Base-by-base conservation (phyloP, 2,797 vertebrate species). In the Odontamblyopus rebecca region DNA sequence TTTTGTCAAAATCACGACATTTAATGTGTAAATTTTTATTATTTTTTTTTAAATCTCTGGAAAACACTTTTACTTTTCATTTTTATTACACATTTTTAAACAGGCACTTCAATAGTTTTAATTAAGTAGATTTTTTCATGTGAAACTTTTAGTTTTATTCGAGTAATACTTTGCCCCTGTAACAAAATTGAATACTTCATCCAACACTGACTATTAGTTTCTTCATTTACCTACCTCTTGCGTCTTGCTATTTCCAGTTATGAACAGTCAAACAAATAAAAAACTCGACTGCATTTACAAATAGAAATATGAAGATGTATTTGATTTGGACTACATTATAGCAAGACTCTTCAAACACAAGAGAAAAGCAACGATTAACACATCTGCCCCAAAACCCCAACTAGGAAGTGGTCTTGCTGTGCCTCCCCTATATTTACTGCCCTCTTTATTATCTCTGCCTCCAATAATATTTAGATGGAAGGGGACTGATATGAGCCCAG, bases 381-480 rank as follows among this genome's bases (percentile, higher is more conserved):
- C 67, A 48, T 72, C 73, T 41, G 51, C 71, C 74, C 76, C 41
- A 60, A 32, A 66, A 75, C 73, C 78, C 69, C 41, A 73, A 61
- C 0, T 7, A 77, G 80, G 77, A 81, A 71, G 67, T 70, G 73
- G 70, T 72, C 83, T 76, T n/a, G 61, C 80, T 60, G 60, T 77
- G 76, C 78, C 78, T 83, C 85, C 71, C 87, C 76, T 89, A 81
- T 91, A 89, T 89, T 90, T 89, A 83, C 81, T 81, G 78, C 83
- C 81, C 76, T 86, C 91, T 92, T 92, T 92, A 85, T 91, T 90
- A 86, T 92, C 76, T 82, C 89, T 89, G 81, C 83, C 87, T 92
- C 86, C 73, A 86, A 88, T 90, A 93, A 92, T 92, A 91, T 93
- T 93, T 90, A 82, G 84, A 91, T 80, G 85, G 90, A 92, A 90